A percentile compares a stretch with the other conserved stretches of the same genome.
Evolutionary conservation across 23 tunicate genomes (phyloP).

Genomic region (Halocynthia aurantium): DNA sequence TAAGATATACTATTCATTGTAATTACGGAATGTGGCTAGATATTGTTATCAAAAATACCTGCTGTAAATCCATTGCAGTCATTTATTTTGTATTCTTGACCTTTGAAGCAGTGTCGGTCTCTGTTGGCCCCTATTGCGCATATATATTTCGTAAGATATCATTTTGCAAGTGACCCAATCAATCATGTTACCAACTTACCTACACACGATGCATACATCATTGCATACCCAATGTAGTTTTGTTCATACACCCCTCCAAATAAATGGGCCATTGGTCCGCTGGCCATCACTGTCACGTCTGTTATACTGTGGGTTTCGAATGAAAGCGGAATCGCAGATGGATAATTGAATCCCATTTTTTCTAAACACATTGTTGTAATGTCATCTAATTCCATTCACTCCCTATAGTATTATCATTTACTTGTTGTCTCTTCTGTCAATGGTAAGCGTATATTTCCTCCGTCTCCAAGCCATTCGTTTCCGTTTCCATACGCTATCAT

Average conservation of each 20-base stretch:
- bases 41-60: no score
- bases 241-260: slow-evolving; percentile 50
- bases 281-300: slow-evolving; percentile 57
- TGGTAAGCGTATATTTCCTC: slow-evolving; percentile 2
- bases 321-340: slow-evolving; percentile 33
- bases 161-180: background rate
- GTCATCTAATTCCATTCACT: background rate
- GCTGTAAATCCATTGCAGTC: no score
- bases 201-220: slow-evolving; percentile 48
- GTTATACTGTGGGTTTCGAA: slow-evolving; percentile 45
- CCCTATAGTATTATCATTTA: background rate
- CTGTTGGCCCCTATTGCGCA: background rate
- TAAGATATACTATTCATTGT: no score
- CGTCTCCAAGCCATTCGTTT: slow-evolving; percentile 28
- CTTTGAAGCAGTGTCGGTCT: no score
- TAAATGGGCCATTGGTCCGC: slow-evolving; percentile 68
- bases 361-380: background rate
- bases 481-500: slow-evolving; percentile 54
- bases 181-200: slow-evolving; percentile 19
- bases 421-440: background rate
- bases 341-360: slow-evolving; percentile 13
- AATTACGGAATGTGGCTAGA: no score
- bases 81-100: no score
- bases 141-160: background rate
- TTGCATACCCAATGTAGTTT: slow-evolving; percentile 39